phyloP scores from a whole-genome alignment of 2,888 invertebrate species.

The Hyposoter didymator region DNA sequence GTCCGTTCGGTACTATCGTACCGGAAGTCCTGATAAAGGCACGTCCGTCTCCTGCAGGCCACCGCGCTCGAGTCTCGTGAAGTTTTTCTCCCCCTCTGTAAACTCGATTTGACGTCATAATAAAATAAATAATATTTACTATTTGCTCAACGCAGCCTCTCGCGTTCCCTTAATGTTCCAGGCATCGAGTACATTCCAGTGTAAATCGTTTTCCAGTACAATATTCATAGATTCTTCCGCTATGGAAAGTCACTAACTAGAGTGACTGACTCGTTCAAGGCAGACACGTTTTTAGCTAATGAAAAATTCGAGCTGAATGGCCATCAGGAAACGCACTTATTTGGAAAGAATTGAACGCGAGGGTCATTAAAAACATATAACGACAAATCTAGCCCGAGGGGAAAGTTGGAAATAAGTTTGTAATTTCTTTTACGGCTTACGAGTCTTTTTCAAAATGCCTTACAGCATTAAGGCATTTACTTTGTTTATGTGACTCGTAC shows the following conservation, averaged over 20 bases:
- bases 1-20: constrained; percentile 74
- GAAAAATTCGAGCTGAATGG: background rate
- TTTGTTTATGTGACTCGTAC: background rate
- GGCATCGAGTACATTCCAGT: background rate
- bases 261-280: background rate
- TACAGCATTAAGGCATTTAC: background rate
- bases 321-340: background rate
- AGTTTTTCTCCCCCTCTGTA: background rate
- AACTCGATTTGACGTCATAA: background rate
- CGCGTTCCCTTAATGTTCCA: background rate
- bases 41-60: constrained; percentile 74
- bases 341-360: background rate
- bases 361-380: constrained; percentile 57
- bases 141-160: constrained; percentile 1
- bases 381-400: background rate
- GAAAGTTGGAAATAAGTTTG: constrained; percentile 15
- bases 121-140: background rate
- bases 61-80: constrained; percentile 37
- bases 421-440: background rate
- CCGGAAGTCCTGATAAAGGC: constrained; percentile 79
- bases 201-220: background rate
- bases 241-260: background rate
- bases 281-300: background rate
- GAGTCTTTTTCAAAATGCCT: background rate
- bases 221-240: background rate